Percentiles rank a stretch among this genome's conserved stretches.
Conservation (phyloP, 2,113 vertebrate genomes). For the Panurus biarmicus region DNA sequence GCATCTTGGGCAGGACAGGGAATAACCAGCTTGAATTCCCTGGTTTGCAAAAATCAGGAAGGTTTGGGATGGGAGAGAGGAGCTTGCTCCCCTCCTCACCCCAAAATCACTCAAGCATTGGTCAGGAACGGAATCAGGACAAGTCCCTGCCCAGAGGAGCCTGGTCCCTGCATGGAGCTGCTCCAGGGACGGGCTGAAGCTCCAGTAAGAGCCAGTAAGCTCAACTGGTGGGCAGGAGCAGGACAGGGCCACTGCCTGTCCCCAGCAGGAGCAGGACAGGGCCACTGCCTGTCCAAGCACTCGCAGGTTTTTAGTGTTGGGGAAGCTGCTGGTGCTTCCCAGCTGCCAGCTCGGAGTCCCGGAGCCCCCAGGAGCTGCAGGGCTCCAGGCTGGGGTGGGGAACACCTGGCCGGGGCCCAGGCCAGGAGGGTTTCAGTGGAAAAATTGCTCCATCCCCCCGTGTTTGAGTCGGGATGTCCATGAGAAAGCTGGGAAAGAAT, state of each 20-base stretch:
- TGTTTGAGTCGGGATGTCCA: background rate
- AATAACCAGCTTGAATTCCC: background rate
- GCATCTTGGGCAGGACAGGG: background rate
- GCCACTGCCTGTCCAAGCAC: background rate
- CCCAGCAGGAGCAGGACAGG: background rate
- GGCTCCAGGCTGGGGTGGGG: background rate
- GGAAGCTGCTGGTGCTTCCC: background rate
- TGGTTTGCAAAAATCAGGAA: background rate
- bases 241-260: background rate
- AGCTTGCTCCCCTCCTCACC: background rate
- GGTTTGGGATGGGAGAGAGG: background rate
- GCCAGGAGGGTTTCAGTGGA: background rate
- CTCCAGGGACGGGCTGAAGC: background rate
- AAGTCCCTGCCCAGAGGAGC: background rate
- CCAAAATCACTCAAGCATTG: too few species aligned
- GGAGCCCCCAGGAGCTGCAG: background rate
- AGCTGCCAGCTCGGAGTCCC: background rate
- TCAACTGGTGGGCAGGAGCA: background rate
- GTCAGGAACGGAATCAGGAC: fast-evolving
- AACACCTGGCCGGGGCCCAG: background rate
- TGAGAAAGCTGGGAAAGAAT: background rate
- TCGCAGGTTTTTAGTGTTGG: background rate
- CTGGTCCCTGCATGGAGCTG: background rate
- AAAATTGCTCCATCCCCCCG: too few species aligned
- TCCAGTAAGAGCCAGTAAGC: background rate